Conservation (phyloP, 2,888 invertebrate species). For the Gryllus longicercus region DNA sequence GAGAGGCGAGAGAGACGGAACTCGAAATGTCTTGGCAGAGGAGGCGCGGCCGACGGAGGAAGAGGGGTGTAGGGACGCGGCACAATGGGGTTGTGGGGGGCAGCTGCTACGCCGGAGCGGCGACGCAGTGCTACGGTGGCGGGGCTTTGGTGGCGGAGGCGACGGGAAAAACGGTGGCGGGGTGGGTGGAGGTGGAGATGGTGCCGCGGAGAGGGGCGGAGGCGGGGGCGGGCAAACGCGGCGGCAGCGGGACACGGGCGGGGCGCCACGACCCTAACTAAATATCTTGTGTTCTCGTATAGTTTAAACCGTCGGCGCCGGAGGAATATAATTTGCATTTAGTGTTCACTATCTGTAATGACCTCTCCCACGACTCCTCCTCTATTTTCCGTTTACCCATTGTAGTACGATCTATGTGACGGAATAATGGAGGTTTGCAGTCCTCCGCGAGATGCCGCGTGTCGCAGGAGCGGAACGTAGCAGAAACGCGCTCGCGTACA, state of each 20-base stretch:
- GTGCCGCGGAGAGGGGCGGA: not conserved
- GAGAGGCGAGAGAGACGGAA: not conserved
- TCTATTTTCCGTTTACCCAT: slow-evolving; percentile 17
- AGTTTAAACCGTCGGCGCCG: not conserved
- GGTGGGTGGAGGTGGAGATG: not conserved
- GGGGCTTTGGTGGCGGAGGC: not conserved
- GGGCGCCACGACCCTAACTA: slow-evolving; percentile 9
- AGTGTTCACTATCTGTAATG: not conserved
- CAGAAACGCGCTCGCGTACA: too few species aligned
- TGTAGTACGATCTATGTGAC: slow-evolving; percentile 17
- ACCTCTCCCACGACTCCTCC: slow-evolving; percentile 2
- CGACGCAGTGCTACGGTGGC: not conserved
- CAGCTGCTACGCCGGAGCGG: not conserved
- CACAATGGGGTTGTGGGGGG: not conserved
- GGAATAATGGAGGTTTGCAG: not conserved
- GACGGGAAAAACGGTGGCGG: not conserved
- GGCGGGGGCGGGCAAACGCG: not conserved
- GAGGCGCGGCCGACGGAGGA: not conserved
- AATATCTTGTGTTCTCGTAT: slow-evolving; percentile 9
- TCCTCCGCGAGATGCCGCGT: not conserved
- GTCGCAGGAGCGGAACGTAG: not conserved
- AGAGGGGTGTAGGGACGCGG: too few species aligned
- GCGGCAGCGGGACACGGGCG: not conserved
- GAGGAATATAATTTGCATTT: slow-evolving; percentile 10
- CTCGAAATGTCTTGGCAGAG: not conserved